Base-by-base conservation (phyloP, 1,140 invertebrate genomes). In the Hycleus phaleratus region DNA sequence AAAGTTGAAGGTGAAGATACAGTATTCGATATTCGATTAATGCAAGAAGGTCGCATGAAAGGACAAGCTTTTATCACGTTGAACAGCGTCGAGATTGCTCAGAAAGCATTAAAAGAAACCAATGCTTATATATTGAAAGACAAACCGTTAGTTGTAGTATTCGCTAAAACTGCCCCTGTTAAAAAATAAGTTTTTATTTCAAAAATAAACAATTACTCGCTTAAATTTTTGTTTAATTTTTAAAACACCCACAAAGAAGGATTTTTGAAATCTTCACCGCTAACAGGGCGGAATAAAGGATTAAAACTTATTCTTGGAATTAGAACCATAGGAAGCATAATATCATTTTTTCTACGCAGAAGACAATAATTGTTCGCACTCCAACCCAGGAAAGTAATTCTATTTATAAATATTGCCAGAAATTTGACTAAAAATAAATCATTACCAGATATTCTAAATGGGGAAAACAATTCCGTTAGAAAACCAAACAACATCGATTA, bases 21-120 rank as follows among this genome's bases (percentile, higher is more conserved):
- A 54, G 68, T 76, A 57, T 94, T 91, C 76, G 85, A 91, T 76
- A 81, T 95, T n/a, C 81, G 87, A 64, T 78, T 95, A 2, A 94
- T 97, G 92, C 90, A 91, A 73, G 91, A 94, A 73, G 94, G 94
- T 0, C 81, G 92, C 69, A 96, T 97, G 93, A 96, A 95, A 76
- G 93, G 93, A 0, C 94, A 97, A 77, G 92, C 91, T 4, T 97
- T 97, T 81, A 78, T 97, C 0, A 92, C 89, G 5, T 79, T 95
- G 47, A 82, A 85, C 56, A 84, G 78, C 68, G 77, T 85, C n/a
- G 75, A 80, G 50, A 75, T 83, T 65, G 90, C 92, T 2, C 77
- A 84, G 71, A 76, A 79, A 68, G 93, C 93, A 26, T 69, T 96
- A 0, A 77, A 81, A 65, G 88, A 93, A 73, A 94, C 91, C 5